Evolutionary conservation across 1,140 invertebrate species (phyloP).

Genomic region (Aphaenogaster floridana): DNA sequence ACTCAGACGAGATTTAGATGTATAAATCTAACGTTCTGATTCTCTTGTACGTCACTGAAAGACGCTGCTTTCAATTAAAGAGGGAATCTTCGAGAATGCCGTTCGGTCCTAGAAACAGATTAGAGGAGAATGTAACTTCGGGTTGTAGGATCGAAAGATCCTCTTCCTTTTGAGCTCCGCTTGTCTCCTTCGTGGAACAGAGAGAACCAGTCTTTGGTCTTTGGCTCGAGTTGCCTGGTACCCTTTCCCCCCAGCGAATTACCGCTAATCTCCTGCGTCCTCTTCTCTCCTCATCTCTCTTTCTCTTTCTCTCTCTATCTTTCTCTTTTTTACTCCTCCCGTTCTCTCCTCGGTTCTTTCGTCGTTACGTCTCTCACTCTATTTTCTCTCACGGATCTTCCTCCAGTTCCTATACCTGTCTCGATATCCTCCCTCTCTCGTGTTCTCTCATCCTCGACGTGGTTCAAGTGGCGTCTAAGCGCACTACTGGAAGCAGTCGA

Average conservation of each 20-base stretch:
- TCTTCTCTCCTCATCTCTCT: slow-evolving; percentile 37
- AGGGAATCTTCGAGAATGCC: slow-evolving; percentile 45
- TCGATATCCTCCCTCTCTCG: slow-evolving; percentile 37
- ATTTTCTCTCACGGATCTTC: slow-evolving; percentile 63
- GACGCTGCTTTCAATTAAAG: slow-evolving; percentile 64
- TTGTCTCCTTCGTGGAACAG: slow-evolving; percentile 59
- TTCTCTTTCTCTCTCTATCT: slow-evolving; percentile 24
- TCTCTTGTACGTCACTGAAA: slow-evolving; percentile 3
- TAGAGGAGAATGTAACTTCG: slow-evolving; percentile 44
- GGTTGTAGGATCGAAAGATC: slow-evolving; percentile 33
- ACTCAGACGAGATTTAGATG: slow-evolving; percentile 35
- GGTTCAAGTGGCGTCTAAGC: slow-evolving; percentile 69
- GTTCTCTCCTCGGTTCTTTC: slow-evolving; percentile 43
- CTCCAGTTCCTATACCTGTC: slow-evolving; percentile 54
- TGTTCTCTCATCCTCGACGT: slow-evolving; percentile 51
- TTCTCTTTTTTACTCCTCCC: slow-evolving; percentile 6
- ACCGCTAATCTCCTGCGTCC: slow-evolving; percentile 75
- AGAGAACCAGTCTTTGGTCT: slow-evolving; percentile 68
- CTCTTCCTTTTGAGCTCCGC: slow-evolving; percentile 54
- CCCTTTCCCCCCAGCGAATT: slow-evolving; percentile 72
- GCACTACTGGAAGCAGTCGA: slow-evolving; percentile 63
- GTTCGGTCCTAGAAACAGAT: slow-evolving; percentile 58
- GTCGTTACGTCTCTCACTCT: slow-evolving; percentile 61
- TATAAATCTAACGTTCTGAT: slow-evolving; percentile 1
- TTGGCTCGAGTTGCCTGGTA: slow-evolving; percentile 61